Conservation (phyloP, 2,797 vertebrate genomes). For the Spondyliosoma cantharus region DNA sequence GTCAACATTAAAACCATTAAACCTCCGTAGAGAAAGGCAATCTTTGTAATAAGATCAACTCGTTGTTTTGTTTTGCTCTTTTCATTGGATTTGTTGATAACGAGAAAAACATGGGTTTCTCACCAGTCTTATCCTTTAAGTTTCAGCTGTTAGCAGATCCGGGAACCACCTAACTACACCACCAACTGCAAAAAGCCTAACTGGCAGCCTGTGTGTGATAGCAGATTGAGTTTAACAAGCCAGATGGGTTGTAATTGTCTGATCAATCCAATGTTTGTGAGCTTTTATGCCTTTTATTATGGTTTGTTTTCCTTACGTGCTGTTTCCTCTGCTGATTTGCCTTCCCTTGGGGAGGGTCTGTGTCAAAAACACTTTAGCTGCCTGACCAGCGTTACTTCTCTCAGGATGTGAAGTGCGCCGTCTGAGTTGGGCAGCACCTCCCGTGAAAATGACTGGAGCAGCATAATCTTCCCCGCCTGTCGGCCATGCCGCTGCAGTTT, state of each 20-base stretch:
- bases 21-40: neutral
- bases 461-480: slow-evolving; percentile 65
- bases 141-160: slow-evolving; percentile 54
- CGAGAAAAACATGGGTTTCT: slow-evolving; percentile 14
- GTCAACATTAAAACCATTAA: neutral
- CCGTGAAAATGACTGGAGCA: slow-evolving; percentile 65
- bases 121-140: slow-evolving; percentile 15
- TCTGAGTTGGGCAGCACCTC: slow-evolving; percentile 56
- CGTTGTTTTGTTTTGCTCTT: neutral
- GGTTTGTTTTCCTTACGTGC: slow-evolving; percentile 93
- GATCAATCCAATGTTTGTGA: slow-evolving; percentile 98
- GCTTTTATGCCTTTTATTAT: slow-evolving; percentile 96
- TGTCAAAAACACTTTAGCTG: slow-evolving; percentile 73
- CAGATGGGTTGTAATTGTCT: slow-evolving; percentile 98
- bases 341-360: slow-evolving; percentile 81
- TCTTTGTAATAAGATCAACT: too few relatives aligned
- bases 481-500: slow-evolving; percentile 69
- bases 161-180: slow-evolving; percentile 64
- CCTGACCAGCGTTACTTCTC: slow-evolving; percentile 59
- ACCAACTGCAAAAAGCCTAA: slow-evolving; percentile 47
- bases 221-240: slow-evolving; percentile 99
- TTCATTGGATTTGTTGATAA: slow-evolving; percentile 18
- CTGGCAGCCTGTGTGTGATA: slow-evolving; percentile 82
- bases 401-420: slow-evolving; percentile 54
- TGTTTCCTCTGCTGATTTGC: slow-evolving; percentile 83